Evolutionary conservation across 2,797 vertebrate genomes (phyloP).

Genomic region (Thalassophryne amazonica): DNA sequence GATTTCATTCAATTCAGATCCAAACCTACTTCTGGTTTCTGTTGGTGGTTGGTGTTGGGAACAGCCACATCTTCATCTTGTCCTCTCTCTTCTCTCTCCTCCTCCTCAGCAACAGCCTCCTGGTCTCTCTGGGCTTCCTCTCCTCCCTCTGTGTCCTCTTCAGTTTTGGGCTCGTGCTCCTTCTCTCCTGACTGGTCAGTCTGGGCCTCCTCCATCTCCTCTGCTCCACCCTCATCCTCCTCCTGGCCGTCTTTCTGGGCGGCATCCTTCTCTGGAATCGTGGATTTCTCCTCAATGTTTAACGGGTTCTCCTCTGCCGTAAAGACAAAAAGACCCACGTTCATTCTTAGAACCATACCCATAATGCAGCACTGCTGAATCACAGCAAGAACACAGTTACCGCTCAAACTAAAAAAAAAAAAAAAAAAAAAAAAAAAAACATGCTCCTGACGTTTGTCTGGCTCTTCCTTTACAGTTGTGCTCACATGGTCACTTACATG

Average conservation of each 20-base stretch:
- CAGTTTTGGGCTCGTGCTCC: conserved; percentile 56
- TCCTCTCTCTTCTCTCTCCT: conserved; percentile 52
- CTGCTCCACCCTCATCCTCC: conserved; percentile 53
- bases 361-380: too few relatives aligned
- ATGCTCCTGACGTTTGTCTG: too few relatives aligned
- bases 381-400: too few relatives aligned
- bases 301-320: conserved; percentile 87
- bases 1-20: not conserved
- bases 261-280: conserved; percentile 66
- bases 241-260: conserved; percentile 45
- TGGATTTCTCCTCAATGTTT: conserved; percentile 83
- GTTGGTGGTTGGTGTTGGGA: conserved; percentile 75
- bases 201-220: conserved; percentile 61
- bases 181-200: conserved; percentile 55
- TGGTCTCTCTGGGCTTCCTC: conserved; percentile 54
- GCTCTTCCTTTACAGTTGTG: too few relatives aligned
- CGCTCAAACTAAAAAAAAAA: too few relatives aligned
- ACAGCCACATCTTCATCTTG: conserved; percentile 53
- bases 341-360: too few relatives aligned
- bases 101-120: conserved; percentile 53
- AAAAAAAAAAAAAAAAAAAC: too few relatives aligned
- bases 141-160: conserved; percentile 68
- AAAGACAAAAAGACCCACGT: too few relatives aligned
- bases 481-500: too few relatives aligned
- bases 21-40: conserved; percentile 82